Conservation (phyloP, 2,797 vertebrate genomes). For the Serranus cabrilla region DNA sequence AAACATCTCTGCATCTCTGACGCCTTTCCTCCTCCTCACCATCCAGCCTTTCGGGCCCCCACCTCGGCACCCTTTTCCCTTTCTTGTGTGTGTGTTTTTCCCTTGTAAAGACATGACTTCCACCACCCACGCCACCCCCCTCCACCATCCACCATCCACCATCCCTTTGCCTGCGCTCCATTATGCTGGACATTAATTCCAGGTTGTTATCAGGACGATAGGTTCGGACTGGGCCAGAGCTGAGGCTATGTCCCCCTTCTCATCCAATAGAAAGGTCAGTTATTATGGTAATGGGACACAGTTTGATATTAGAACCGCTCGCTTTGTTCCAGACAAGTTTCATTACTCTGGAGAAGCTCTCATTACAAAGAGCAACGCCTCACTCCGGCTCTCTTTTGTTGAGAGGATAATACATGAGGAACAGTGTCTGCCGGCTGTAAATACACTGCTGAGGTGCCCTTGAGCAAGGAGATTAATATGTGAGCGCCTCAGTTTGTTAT, state of each 20-base stretch:
- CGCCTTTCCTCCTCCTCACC: conserved; percentile 44
- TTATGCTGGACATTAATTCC: conserved; percentile 68
- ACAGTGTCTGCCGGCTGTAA: conserved; percentile 40
- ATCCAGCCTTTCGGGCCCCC: conserved; percentile 30
- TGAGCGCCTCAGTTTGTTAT: not conserved
- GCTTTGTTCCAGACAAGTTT: conserved; percentile 76
- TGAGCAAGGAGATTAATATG: conserved; percentile 53
- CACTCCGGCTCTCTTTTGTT: conserved; percentile 55
- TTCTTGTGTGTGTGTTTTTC: conserved; percentile 26
- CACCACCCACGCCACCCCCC: conserved; percentile 43
- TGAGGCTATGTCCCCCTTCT: conserved; percentile 34
- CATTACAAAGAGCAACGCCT: conserved; percentile 65
- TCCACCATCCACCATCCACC: conserved; percentile 20
- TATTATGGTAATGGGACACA: conserved; percentile 71
- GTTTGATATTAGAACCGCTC: conserved; percentile 70
- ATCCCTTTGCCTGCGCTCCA: conserved; percentile 41
- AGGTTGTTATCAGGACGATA: conserved; percentile 63
- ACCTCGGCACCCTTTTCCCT: conserved; percentile 20
- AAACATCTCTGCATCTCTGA: conserved; percentile 65
- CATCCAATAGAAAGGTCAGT: conserved; percentile 76
- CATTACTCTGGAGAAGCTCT: conserved; percentile 72
- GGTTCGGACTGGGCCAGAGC: conserved; percentile 45
- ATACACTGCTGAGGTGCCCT: conserved; percentile 58
- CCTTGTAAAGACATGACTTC: conserved; percentile 30
- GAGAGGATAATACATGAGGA: conserved; percentile 58